Base-by-base conservation (phyloP, 2,888 invertebrate species). In the Tinea pellionella region DNA sequence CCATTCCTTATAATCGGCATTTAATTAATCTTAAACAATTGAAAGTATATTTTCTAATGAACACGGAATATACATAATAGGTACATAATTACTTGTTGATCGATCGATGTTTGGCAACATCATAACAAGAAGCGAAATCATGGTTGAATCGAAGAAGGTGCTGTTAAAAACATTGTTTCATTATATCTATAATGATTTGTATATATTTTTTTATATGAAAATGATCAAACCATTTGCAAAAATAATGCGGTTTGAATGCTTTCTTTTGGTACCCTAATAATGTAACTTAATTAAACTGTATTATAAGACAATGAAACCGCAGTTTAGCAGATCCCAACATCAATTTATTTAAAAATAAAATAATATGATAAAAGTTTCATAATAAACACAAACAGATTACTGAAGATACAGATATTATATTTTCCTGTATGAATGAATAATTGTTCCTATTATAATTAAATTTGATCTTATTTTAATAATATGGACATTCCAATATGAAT, bases 71-170 rank as follows among this genome's bases (percentile, higher is more conserved):
- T n/a, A n/a, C n/a, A n/a, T n/a, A n/a, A n/a, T n/a, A n/a, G n/a
- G n/a, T 24, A 24, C 24, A 24, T 24, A 6, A 24, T 24, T 24
- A 6, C 24, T 37, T 9, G 37, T 37, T 9, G 37, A 37, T 37
- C 37, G 37, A 37, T 37, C 37, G 1, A n/a, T 9, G 37, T 12
- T 37, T 37, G 37, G 37, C 1, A 37, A 37, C 37, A n/a, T n/a
- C n/a, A 24, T 37, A 37, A 37, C 37, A 37, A 37, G 37, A 37
- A 15, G 41, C 15, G 8, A 47, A 9, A 47, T 47, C 41, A 47
- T 47, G 47, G n/a, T 66, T 67, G 66, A 69, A 69, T 69, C 66
- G 65, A 67, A 63, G 62, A 67, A 63, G 69, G 69, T 69, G 69
- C 69, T 70, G 66, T 61, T 51, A 43, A 61, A 57, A 61, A 15